Conservation (phyloP, 2,113 vertebrate genomes). For the Thomomys bottae region DNA sequence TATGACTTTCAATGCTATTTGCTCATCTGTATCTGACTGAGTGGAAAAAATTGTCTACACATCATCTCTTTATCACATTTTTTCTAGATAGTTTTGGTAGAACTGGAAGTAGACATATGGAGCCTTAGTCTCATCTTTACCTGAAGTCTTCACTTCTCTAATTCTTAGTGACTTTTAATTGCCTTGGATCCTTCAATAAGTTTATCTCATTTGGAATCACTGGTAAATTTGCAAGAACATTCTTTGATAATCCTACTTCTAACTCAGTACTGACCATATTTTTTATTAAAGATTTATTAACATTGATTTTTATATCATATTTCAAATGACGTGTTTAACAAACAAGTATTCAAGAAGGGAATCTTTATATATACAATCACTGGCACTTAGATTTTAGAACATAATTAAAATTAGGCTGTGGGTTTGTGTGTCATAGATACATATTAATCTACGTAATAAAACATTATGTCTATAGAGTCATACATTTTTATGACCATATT, state of each 20-base stretch:
- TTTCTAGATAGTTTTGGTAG: constrained; percentile 8
- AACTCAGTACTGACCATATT: not conserved
- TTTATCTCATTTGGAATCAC: not conserved
- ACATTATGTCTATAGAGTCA: too few species aligned
- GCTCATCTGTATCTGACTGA: not conserved
- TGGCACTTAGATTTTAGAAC: too few species aligned
- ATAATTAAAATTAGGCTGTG: too few species aligned
- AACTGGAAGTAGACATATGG: not conserved
- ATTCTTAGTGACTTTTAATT: constrained; percentile 23
- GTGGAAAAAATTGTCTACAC: not conserved
- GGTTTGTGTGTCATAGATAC: too few species aligned
- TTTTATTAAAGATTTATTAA: too few species aligned
- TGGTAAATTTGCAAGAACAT: not conserved
- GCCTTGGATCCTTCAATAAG: not conserved
- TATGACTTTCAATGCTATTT: not conserved
- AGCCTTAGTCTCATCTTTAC: not conserved
- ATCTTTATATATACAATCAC: too few species aligned
- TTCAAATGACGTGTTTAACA: too few species aligned
- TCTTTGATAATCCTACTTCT: not conserved
- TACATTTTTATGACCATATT: not conserved
- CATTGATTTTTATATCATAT: too few species aligned
- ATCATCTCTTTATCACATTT: not conserved
- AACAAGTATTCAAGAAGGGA: too few species aligned
- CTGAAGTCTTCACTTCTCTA: not conserved
- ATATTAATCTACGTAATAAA: too few species aligned